Conservation (phyloP, 2,888 invertebrate species). For the Lymantria dispar region DNA sequence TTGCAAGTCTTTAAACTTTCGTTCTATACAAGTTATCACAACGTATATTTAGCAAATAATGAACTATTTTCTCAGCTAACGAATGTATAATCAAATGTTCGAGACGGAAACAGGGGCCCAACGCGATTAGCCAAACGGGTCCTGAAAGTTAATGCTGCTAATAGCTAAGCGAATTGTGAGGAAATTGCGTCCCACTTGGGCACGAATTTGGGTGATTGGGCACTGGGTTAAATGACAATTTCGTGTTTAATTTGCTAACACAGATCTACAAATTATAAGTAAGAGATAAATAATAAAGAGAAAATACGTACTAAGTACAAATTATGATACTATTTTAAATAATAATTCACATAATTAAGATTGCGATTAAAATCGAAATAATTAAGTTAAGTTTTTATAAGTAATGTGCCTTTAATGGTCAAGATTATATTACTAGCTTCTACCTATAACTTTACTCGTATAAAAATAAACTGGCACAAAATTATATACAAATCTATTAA, state of each 20-base stretch:
- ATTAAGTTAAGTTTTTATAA: too few species aligned
- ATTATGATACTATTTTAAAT: too few species aligned
- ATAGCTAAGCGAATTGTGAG: conserved; percentile 69
- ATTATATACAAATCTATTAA: too few species aligned
- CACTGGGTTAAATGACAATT: conserved; percentile 49
- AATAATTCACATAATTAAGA: too few species aligned
- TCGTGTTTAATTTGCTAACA: conserved; percentile 6
- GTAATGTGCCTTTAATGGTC: too few species aligned
- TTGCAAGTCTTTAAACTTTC: conserved; percentile 1
- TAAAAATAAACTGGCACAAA: too few species aligned
- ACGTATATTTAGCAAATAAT: conserved; percentile 38
- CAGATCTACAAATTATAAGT: conserved; percentile 1
- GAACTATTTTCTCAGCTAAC: conserved; percentile 48
- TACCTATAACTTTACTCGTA: too few species aligned
- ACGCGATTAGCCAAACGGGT: conserved; percentile 70
- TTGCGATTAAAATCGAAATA: too few species aligned
- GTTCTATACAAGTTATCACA: not conserved
- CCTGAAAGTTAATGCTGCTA: conserved; percentile 74
- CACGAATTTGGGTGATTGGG: conserved; percentile 64
- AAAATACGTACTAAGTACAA: too few species aligned
- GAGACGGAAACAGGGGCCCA: conserved; percentile 57
- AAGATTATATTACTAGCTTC: too few species aligned
- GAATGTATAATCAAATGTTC: conserved; percentile 60
- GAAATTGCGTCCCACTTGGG: conserved; percentile 72
- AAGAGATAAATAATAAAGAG: too few species aligned